Evolutionary conservation across 2,113 vertebrate species (phyloP).

Genomic region (Percopsis transmontana): DNA sequence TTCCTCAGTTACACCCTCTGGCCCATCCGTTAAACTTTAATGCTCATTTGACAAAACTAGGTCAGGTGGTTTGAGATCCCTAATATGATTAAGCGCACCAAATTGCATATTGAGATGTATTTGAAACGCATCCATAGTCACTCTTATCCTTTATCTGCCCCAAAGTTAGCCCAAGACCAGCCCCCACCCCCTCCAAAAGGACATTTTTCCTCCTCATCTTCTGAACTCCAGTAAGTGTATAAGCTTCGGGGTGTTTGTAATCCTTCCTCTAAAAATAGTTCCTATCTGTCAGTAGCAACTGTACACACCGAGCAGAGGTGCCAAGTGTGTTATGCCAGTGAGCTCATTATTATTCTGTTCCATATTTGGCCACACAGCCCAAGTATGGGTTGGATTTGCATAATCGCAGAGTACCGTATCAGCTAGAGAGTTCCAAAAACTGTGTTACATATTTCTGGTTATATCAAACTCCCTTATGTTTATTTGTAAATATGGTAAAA

Average conservation of each 20-base stretch:
- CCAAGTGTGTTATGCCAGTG: slow-evolving; percentile 31
- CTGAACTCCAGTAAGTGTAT: not conserved
- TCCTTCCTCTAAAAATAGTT: slow-evolving; percentile 1
- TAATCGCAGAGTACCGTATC: slow-evolving; percentile 52
- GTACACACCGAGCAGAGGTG: slow-evolving; percentile 23
- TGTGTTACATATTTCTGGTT: not conserved
- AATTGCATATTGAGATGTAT: too few relatives aligned
- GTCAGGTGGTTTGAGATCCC: too few relatives aligned
- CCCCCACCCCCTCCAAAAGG: not conserved
- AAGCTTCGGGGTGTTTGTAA: slow-evolving; percentile 2
- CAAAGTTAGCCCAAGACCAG: too few relatives aligned
- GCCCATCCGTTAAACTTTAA: too few relatives aligned
- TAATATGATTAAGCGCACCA: too few relatives aligned
- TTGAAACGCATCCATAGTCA: not conserved
- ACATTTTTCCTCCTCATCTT: not conserved
- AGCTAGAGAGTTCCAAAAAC: too few relatives aligned
- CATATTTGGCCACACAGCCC: slow-evolving; percentile 58
- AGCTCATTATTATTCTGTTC: slow-evolving; percentile 55
- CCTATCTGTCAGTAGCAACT: slow-evolving; percentile 7
- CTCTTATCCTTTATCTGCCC: not conserved
- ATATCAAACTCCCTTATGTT: not conserved
- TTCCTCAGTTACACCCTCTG: too few relatives aligned
- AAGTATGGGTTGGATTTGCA: slow-evolving; percentile 45
- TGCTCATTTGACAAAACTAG: too few relatives aligned
- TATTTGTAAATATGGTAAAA: not conserved